phyloP scores from a whole-genome alignment of 2,888 invertebrate species.

The Drosophila yooni region DNA sequence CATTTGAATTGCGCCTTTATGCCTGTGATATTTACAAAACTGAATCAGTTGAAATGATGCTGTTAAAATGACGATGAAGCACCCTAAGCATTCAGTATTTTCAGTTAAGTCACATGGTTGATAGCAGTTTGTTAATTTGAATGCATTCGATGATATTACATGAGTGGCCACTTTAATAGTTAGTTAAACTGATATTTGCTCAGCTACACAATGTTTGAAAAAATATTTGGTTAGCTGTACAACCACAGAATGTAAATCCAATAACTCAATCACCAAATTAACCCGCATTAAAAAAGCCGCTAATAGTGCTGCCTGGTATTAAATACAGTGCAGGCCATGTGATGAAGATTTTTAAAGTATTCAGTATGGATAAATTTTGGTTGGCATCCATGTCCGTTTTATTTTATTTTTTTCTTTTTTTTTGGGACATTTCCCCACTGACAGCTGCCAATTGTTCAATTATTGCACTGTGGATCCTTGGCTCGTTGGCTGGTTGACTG shows the following conservation, averaged over 20 bases:
- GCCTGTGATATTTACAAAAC: constrained; percentile 13
- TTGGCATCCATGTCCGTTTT: constrained; percentile 20
- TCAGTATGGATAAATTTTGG: constrained; percentile 56
- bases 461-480: constrained; percentile 56
- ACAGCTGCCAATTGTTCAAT: constrained; percentile 77
- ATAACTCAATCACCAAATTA: constrained; percentile 58
- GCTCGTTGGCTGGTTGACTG: constrained; percentile 41
- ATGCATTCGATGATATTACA: background rate
- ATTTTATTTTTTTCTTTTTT: background rate
- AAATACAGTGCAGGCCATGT: constrained; percentile 37
- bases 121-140: background rate
- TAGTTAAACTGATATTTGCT: background rate
- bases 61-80: constrained; percentile 2
- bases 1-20: constrained; percentile 10
- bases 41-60: constrained; percentile 23
- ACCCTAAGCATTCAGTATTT: background rate
- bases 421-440: constrained; percentile 61
- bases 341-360: constrained; percentile 61
- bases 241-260: constrained; percentile 21
- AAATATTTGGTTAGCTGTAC: background rate
- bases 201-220: background rate
- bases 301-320: constrained; percentile 31
- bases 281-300: constrained; percentile 30
- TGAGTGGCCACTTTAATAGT: background rate
- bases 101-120: background rate